Evolutionary conservation across 2,888 invertebrate genomes (phyloP).

Genomic region (Euzophera pinguis): DNA sequence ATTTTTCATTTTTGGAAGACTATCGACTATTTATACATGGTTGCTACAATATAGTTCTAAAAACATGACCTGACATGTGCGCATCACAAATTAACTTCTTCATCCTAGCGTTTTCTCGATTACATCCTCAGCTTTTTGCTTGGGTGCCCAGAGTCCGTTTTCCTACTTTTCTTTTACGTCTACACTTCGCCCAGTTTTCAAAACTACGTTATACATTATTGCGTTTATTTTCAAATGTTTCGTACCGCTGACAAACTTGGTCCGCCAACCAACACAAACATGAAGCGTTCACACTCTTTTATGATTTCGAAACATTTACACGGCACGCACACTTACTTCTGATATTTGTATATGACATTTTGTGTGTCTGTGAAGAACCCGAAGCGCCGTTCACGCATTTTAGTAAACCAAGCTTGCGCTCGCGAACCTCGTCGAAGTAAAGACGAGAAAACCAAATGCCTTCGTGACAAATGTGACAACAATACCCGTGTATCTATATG

Average conservation of each 20-base stretch:
- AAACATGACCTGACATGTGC: not conserved
- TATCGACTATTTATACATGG: too few species aligned
- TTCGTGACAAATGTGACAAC: not conserved
- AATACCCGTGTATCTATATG: not conserved
- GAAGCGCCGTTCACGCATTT: not conserved
- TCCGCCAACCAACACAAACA: slow-evolving; percentile 41
- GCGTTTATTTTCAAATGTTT: slow-evolving; percentile 41
- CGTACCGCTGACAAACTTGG: slow-evolving; percentile 46
- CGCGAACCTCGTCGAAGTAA: not conserved
- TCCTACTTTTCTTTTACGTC: too few species aligned
- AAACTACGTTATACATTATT: too few species aligned
- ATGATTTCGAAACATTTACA: slow-evolving; percentile 42
- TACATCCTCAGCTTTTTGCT: too few species aligned
- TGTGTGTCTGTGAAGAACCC: slow-evolving; percentile 38
- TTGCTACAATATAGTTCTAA: too few species aligned
- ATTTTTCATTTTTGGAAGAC: too few species aligned
- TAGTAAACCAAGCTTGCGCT: not conserved
- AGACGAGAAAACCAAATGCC: not conserved
- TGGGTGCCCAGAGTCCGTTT: too few species aligned
- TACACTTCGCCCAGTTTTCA: too few species aligned
- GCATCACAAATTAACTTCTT: not conserved
- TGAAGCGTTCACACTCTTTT: slow-evolving; percentile 39
- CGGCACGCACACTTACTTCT: slow-evolving; percentile 29
- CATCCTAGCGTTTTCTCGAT: too few species aligned
- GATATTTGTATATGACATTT: slow-evolving; percentile 25